Evolutionary conservation across 2,797 vertebrate species (phyloP), one percentile per base, ranked within the genome.

Genomic region (Mico argentatus): DNA sequence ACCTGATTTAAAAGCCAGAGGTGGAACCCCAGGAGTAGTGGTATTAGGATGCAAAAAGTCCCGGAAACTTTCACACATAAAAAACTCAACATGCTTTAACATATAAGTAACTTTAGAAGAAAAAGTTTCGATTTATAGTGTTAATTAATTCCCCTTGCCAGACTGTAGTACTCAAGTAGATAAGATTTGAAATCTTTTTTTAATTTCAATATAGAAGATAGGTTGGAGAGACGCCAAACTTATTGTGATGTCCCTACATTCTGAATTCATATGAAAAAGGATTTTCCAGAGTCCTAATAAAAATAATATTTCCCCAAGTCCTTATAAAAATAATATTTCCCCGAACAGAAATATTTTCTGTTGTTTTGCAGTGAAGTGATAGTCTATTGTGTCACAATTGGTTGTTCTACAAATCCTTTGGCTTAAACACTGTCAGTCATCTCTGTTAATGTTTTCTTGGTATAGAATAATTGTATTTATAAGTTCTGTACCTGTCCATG

Each of bases 71-170:
- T 90, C 93, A 87, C 80, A 96, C 96, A 94, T 91, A 96, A 93
- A 93, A 95, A 91, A 73, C 36, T 83, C 13, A 33, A 50, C 44
- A 44, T 52, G 52, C n/a, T 96, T 94, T 59, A 72, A 75, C 20
- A 55, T 67, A 52, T 24, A 90, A 67, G 39, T 73, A 59, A 88
- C 76, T 97, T 97, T 39, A 90, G 80, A 94, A 55, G 67, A 94
- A 85, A 83, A 41, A 17, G 22, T 89, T 95, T 79, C 94, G 90
- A 95, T 96, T 96, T 96, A 97, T 61, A 73, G 14, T 70, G 57
- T 85, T 96, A 96, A 97, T 85, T 96, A 96, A 97, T 96, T 96
- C 79, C 46, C 67, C 67, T 83, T 67, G 33, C n/a, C 75, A 86
- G 73, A 80, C 20, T 30, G 64, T n/a, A 81, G 30, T 52, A 92